Base-by-base conservation (phyloP, 2,113 vertebrate species). In the Platysteira castanea region DNA sequence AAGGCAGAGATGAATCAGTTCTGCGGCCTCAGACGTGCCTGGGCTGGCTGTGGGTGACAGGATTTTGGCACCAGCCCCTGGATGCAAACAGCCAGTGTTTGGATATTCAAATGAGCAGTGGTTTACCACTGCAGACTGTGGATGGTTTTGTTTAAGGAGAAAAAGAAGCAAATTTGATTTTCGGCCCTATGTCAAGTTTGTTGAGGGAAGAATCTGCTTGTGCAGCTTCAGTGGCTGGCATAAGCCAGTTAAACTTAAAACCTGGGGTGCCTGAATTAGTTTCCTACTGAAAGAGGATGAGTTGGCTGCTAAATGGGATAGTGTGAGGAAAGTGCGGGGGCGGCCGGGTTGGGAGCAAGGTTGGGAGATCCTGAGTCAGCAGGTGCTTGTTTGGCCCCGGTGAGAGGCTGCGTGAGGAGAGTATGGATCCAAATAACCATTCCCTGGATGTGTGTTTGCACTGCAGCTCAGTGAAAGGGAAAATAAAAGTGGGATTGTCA, bases 231-330 rank as follows among this genome's bases (percentile, higher is more conserved):
- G 63, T 73, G 6, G 0, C 35, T 69, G 79, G 74, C 65, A 17
- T 87, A 89, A 94, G 84, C 86, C 78, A 87, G 88, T 94, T 95
- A 85, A 93, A 93, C 68, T 78, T 89, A 84, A 87, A 94, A 92
- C 69, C 90, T 92, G 92, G 41, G 93, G 39, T 77, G 68, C 79
- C 56, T 71, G 49, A 89, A 78, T 93, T 96, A 74, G 77, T 96
- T 95, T 87, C 65, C 85, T 79, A 67, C 0, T 2, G 86, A 64
- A 87, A 74, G 91, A 84, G 91, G 95, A 84, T 92, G 86, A 95
- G 84, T 76, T 91, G 41, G 77, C 77, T 94, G 83, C 92, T 92
- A 70, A 94, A 67, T 47, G 91, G 86, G 94, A 63, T 87, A n/a
- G 65, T 8, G 23, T 61, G 82, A 73, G 81, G 64, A 73, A 91